Percentiles rank a stretch among this genome's conserved stretches.
phyloP scores from a whole-genome alignment of 1,140 invertebrate species.

The Catajapyx aquilonaris region DNA sequence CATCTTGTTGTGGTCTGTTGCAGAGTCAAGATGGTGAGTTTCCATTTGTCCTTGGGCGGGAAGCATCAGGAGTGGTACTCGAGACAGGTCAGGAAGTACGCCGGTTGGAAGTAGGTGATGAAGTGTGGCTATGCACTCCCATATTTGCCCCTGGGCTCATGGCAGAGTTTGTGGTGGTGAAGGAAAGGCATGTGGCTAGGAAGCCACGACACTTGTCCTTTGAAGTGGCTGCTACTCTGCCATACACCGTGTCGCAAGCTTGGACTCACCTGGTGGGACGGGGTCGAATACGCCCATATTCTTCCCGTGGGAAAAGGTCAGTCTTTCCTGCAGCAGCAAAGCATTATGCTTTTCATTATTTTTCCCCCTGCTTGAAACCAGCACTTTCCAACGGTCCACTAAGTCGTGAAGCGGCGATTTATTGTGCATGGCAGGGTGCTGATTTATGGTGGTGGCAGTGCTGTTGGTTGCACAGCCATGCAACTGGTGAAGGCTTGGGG shows the following conservation, averaged over 20 bases:
- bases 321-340: too few relatives aligned
- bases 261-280: slow-evolving; percentile 36
- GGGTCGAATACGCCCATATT: slow-evolving; percentile 26
- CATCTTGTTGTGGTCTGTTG: slow-evolving; percentile 10
- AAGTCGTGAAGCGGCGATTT: too few relatives aligned
- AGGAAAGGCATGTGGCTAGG: slow-evolving; percentile 27
- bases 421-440: slow-evolving; percentile 39
- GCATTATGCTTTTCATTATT: too few relatives aligned
- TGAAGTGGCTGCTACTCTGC: slow-evolving; percentile 43
- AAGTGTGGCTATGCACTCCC: slow-evolving; percentile 37
- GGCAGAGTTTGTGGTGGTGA: slow-evolving; percentile 34
- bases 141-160: slow-evolving; percentile 34
- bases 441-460: slow-evolving; percentile 41
- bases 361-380: too few relatives aligned
- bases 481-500: slow-evolving; percentile 48
- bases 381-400: too few relatives aligned
- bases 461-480: slow-evolving; percentile 44
- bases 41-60: slow-evolving; percentile 40
- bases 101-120: slow-evolving; percentile 37
- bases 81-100: slow-evolving; percentile 35
- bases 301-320: slow-evolving; percentile 33
- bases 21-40: slow-evolving; percentile 26
- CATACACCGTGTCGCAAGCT: slow-evolving; percentile 43
- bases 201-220: slow-evolving; percentile 42
- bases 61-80: slow-evolving; percentile 41